Conservation (phyloP, 1,140 invertebrate species). For the Grapholita molesta region DNA sequence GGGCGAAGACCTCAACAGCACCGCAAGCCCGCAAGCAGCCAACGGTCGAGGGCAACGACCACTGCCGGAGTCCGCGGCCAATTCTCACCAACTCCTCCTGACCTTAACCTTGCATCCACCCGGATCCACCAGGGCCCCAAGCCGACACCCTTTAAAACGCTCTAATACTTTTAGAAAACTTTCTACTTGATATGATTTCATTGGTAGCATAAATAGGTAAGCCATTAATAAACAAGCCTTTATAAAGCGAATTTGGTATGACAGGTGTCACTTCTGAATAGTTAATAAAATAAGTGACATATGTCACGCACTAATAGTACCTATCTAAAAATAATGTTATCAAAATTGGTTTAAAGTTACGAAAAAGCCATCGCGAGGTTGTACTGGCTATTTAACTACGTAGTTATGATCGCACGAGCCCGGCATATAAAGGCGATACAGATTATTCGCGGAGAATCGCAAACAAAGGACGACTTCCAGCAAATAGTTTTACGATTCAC, state of each 20-base stretch:
- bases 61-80: conserved; percentile 43
- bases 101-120: conserved; percentile 48
- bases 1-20: conserved; percentile 74
- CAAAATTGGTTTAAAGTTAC: background rate
- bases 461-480: background rate
- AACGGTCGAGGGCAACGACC: conserved; percentile 74
- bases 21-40: conserved; percentile 58
- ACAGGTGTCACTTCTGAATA: background rate
- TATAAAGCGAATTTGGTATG: background rate
- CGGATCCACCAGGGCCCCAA: conserved; percentile 28
- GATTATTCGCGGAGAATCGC: background rate
- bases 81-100: conserved; percentile 54
- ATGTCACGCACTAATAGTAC: background rate
- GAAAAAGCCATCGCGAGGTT: background rate
- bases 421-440: background rate
- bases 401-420: background rate
- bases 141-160: conserved; percentile 4
- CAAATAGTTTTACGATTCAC: background rate
- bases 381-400: background rate
- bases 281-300: background rate
- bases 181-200: background rate
- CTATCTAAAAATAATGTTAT: background rate
- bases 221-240: background rate
- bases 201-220: background rate
- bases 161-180: background rate